phyloP scores from a whole-genome alignment of 2,888 invertebrate genomes.

The Atrina japonica region DNA sequence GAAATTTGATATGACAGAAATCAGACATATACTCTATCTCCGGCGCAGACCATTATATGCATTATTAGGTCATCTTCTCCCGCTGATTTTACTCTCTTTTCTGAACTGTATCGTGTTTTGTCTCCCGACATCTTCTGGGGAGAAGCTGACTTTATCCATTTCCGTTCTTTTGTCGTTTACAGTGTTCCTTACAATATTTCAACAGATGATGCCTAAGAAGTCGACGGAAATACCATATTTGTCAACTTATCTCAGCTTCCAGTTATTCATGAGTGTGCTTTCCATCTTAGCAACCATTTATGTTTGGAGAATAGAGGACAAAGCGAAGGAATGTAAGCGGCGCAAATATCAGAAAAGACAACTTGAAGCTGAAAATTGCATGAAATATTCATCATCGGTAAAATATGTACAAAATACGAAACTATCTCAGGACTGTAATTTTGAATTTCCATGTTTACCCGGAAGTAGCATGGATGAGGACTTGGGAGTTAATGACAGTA shows the following conservation, averaged over 20 bases:
- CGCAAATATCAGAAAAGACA: too few species aligned
- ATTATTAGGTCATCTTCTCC: background rate
- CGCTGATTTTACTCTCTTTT: background rate
- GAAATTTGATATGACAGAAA: constrained; percentile 10
- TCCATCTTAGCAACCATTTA: background rate
- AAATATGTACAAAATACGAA: too few species aligned
- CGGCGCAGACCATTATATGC: constrained; percentile 7
- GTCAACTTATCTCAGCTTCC: constrained; percentile 5
- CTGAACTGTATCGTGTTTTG: constrained; percentile 2
- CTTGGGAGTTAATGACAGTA: too few species aligned
- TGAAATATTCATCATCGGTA: too few species aligned
- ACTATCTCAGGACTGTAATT: too few species aligned
- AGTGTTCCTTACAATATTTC: constrained; percentile 14
- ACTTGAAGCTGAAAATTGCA: too few species aligned
- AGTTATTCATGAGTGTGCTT: background rate
- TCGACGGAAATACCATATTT: constrained; percentile 8
- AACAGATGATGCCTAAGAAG: constrained; percentile 12
- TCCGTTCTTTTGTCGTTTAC: constrained; percentile 8
- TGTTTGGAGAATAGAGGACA: background rate
- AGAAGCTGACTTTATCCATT: constrained; percentile 8
- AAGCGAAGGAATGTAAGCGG: too few species aligned
- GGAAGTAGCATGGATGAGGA: too few species aligned
- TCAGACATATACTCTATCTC: background rate
- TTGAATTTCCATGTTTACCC: too few species aligned
- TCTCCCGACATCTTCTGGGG: constrained; percentile 14